Conservation (phyloP, 2,888 invertebrate genomes). For the Rhogogaster chlorosoma region DNA sequence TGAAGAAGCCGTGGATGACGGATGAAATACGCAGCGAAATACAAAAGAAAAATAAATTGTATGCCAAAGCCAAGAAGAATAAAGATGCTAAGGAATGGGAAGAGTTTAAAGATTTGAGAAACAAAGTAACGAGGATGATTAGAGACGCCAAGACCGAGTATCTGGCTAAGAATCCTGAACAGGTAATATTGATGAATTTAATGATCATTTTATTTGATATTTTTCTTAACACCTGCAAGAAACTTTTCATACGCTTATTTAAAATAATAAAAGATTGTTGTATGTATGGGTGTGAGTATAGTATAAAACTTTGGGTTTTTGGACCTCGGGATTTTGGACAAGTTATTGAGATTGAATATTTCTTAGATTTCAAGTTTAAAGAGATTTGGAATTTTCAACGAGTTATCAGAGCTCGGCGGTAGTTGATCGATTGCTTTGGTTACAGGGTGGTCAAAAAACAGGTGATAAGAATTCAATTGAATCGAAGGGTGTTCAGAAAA, state of each 20-base stretch:
- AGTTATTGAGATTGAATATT: not conserved
- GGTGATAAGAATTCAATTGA: constrained; percentile 74
- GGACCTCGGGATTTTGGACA: not conserved
- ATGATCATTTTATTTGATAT: not conserved
- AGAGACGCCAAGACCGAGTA: constrained; percentile 76
- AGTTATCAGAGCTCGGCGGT: constrained; percentile 29
- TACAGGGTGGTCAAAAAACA: constrained; percentile 76
- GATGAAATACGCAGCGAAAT: constrained; percentile 75
- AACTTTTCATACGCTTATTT: not conserved
- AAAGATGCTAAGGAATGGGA: constrained; percentile 75
- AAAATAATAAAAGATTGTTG: not conserved
- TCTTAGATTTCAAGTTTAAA: not conserved
- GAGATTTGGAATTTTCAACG: constrained; percentile 13
- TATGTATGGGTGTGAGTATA: not conserved
- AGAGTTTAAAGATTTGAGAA: constrained; percentile 75
- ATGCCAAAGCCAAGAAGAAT: constrained; percentile 75
- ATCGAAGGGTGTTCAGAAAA: constrained; percentile 76
- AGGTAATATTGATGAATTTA: constrained; percentile 64
- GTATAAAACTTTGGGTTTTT: not conserved
- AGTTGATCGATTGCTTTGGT: constrained; percentile 72
- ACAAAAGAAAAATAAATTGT: constrained; percentile 75
- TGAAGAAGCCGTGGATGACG: constrained; percentile 77
- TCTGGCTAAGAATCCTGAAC: constrained; percentile 73
- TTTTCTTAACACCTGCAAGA: not conserved
- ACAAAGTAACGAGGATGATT: constrained; percentile 76